These are phyloP conservation scores for Sialis lutaria DNA, from an alignment of 2,888 invertebrate species.

Conservation along the genomic window DNA sequence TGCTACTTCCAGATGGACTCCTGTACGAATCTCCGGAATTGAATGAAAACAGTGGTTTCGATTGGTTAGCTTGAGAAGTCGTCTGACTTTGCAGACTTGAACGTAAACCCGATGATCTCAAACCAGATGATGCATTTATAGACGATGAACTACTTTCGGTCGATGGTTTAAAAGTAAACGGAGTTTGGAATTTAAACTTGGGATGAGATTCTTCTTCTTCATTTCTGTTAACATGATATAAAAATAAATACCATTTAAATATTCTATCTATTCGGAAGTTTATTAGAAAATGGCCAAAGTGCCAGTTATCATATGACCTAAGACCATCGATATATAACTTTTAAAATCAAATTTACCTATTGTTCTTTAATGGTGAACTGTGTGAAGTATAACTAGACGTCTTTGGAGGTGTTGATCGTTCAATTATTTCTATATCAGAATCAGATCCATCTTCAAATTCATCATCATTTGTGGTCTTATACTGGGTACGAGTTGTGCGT, in stretches of 20 bases:
- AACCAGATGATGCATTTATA: background rate
- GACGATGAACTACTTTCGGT: background rate
- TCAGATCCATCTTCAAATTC: conserved; percentile 55
- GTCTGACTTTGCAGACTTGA: no score
- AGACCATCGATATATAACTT: no score
- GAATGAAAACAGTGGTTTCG: background rate
- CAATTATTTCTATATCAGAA: conserved; percentile 40
- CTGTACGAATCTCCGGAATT: background rate
- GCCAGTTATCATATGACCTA: no score
- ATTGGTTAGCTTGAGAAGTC: background rate
- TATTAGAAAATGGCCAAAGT: no score
- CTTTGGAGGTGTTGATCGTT: conserved; percentile 24
- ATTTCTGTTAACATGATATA: no score
- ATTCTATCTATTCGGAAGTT: no score
- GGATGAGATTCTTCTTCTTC: no score
- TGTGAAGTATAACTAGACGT: conserved; percentile 13
- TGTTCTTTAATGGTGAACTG: background rate
- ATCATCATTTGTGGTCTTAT: conserved; percentile 27
- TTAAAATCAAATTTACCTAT: no score
- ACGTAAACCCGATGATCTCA: background rate
- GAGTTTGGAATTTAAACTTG: background rate
- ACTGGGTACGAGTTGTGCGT: conserved; percentile 29
- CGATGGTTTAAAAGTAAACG: no score
- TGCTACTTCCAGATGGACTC: conserved; percentile 11
- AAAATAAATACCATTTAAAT: no score